Percentiles rank a stretch among this genome's conserved stretches.
Evolutionary conservation across 2,797 vertebrate genomes (phyloP).

Genomic region (Mormyrops boulengeri): DNA sequence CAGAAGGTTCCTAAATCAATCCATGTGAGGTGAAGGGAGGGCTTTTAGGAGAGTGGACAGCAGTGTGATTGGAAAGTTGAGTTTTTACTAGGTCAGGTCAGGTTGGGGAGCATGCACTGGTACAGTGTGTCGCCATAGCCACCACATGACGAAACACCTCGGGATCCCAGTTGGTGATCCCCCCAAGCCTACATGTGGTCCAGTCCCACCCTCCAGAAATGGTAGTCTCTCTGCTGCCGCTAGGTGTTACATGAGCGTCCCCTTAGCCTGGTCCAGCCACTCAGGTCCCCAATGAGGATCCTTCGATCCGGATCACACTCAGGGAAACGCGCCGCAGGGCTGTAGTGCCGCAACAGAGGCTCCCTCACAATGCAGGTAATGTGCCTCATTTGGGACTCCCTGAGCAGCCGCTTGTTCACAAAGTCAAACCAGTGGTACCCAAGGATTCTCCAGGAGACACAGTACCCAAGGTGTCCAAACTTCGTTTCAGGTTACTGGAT

Average conservation of each 20-base stretch:
- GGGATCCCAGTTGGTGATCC: background rate
- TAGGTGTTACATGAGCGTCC: background rate
- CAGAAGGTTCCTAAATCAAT: background rate
- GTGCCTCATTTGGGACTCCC: background rate
- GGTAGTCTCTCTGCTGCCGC: background rate
- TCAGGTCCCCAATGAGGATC: background rate
- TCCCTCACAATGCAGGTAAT: background rate
- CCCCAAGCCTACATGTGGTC: background rate
- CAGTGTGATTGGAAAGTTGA: background rate
- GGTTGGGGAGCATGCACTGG: background rate
- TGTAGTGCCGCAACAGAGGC: background rate
- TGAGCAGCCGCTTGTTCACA: background rate
- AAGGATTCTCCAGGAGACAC: background rate
- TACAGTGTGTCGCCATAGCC: background rate
- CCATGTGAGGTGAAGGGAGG: background rate
- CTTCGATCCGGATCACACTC: background rate
- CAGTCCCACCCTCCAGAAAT: background rate
- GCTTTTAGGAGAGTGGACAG: background rate
- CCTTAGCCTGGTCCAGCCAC: background rate
- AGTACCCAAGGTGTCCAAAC: background rate
- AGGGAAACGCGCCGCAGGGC: background rate
- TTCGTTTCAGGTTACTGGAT: background rate
- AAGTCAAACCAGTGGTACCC: background rate
- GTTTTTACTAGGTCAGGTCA: background rate
- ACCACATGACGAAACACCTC: background rate